Evolutionary conservation across 2,113 vertebrate genomes (phyloP).

Genomic region (Pyrgilauda ruficollis): DNA sequence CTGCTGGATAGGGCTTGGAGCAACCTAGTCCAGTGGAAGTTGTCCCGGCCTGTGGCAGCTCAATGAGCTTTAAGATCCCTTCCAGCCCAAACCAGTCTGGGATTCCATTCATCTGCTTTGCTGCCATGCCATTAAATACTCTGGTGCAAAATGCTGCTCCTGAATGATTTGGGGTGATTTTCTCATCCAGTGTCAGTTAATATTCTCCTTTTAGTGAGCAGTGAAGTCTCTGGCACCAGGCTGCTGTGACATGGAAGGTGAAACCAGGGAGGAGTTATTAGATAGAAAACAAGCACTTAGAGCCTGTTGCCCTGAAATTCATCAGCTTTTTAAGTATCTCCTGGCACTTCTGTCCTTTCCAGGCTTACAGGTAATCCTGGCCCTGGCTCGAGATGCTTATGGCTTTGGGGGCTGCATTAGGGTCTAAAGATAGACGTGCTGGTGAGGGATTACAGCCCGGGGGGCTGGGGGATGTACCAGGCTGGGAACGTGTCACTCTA

Average conservation of each 20-base stretch:
- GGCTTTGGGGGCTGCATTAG: background rate
- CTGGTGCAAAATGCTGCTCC: background rate
- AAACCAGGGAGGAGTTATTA: background rate
- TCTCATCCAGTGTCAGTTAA: background rate
- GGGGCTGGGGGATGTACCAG: background rate
- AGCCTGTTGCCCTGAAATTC: background rate
- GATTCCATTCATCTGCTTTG: background rate
- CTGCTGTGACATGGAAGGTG: background rate
- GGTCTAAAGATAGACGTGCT: background rate
- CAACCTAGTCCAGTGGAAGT: background rate
- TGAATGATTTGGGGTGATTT: background rate
- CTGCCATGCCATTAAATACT: background rate
- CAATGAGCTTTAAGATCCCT: background rate
- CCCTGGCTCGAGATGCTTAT: background rate
- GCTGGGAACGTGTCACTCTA: background rate
- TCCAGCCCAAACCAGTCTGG: background rate
- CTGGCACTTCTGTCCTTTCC: background rate
- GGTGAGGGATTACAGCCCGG: background rate
- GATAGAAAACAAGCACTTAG: background rate
- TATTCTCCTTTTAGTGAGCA: background rate
- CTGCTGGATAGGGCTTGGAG: background rate
- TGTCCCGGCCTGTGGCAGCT: background rate
- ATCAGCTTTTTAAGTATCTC: background rate
- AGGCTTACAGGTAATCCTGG: conserved; percentile 11
- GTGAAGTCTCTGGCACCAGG: background rate